Evolutionary conservation across 2,888 invertebrate species (phyloP), one percentile per base, ranked within the genome.

Genomic region (Nezara viridula): DNA sequence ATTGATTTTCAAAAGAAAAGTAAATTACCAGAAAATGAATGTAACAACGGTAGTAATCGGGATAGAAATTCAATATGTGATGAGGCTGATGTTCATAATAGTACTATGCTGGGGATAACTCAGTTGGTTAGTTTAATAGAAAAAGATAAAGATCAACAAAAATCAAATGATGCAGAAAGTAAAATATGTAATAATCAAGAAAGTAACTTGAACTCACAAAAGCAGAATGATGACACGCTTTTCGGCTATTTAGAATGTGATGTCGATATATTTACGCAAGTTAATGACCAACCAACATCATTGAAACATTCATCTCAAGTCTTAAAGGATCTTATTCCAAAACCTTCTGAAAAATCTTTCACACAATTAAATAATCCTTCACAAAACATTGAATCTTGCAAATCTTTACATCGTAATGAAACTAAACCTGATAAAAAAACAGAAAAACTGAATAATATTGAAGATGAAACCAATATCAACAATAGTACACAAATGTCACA

Each of bases 61-160:
- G n/a, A 81, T 44, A 44, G 21, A 21, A 37, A 14, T 86, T 86
- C 66, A 44, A 21, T 44, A 37, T 12, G 40, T n/a, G 14, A 44
- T 9, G 40, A n/a, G 16, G 21, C n/a, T 52, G 60, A 81, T 19
- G 37, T 50, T 88, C 88, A 90, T 52, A 73, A 89, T 66, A 89
- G 73, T 37, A 89, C 89, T 19, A 88, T 89, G 89, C 21, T 90
- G 7, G 90, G 89, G 2, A 89, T 91, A 32, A 91, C 91, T n/a
- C 90, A 90, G 60, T 86, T 91, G 89, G 90, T 90, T n/a, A 91
- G 90, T 66, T 85, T 89, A 40, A 91, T 91, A 60, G 90, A 90
- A 89, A 90, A 86, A 52, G 90, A 90, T 16, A 91, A 91, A 55
- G 44, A 14, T 10, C 24, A n/a, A 47, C 24, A 81, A 81, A 52